Base-by-base conservation (phyloP, 2,113 vertebrate genomes). In the Microtus richardsoni region DNA sequence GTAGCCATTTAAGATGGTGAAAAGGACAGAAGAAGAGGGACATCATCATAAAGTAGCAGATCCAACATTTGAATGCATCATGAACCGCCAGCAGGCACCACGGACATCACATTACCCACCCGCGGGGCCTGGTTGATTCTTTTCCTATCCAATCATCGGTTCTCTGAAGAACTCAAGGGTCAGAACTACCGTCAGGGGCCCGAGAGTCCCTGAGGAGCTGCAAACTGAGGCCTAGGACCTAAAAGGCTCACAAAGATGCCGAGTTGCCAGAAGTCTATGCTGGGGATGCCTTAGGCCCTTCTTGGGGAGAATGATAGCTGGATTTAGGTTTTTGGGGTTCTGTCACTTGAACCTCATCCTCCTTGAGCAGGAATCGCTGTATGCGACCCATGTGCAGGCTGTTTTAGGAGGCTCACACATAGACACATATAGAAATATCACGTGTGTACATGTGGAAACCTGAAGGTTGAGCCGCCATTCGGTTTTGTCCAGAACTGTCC, bases 101-200 rank as follows among this genome's bases (percentile, higher is more conserved):
- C 0, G n/a, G 44, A 41, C 21, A 11, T 91, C n/a, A 7, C 0
- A 0, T 14, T 2, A 13, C 44, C 68, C 17, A n/a, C 11, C 19
- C 0, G 4, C 5, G 0, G 0, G 3, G 60, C 28, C 62, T 17
- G 36, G 30, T 6, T 52, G 1, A 41, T 14, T 62, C 52, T 52
- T 39, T 52, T 0, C 41, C 58, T 33, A 6, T 49, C 68, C 22
- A 2, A 0, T 77, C 4, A 10, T 0, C 0, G 17, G 30, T 62
- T 13, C 24, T 95, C 30, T 73, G 77, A 62, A 62, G 73, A 77
- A 92, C 86, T 91, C 89, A 52, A 64, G 39, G 36, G 28, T 60
- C 58, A 22, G 16, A 52, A 9, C 58, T 44, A 2, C 41, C 2
- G 13, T 33, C 39, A 41, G 39, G 36, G 74, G 49, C 88, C 83